Conservation (phyloP, 2,888 invertebrate genomes). For the Drosophila tanythrix region DNA sequence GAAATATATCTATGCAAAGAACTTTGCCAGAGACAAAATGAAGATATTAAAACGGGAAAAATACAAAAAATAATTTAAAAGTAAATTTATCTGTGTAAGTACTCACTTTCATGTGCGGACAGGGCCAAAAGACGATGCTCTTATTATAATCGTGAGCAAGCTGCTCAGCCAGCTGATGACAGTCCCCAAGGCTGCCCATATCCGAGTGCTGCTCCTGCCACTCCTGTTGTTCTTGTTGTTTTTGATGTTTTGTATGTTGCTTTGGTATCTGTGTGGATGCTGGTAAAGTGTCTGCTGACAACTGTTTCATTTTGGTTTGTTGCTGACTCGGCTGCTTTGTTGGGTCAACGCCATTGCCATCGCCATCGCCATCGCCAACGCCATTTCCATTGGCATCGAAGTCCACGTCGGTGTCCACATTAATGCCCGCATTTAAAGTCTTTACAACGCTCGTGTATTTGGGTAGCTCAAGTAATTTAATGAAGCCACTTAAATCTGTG, state of each 20-base stretch:
- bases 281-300: slow-evolving; percentile 57
- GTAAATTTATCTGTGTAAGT: background rate
- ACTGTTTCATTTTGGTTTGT: slow-evolving; percentile 55
- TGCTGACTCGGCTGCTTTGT: slow-evolving; percentile 70
- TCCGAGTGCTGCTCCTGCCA: slow-evolving; percentile 15
- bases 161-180: slow-evolving; percentile 83
- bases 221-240: slow-evolving; percentile 16
- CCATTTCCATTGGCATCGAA: slow-evolving; percentile 23
- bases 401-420: slow-evolving; percentile 69
- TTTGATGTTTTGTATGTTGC: slow-evolving; percentile 16
- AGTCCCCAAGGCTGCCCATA: slow-evolving; percentile 75
- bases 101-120: slow-evolving; percentile 85
- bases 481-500: slow-evolving; percentile 84
- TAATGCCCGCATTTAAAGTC: slow-evolving; percentile 83
- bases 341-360: slow-evolving; percentile 62
- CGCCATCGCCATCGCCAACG: background rate
- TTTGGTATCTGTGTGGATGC: slow-evolving; percentile 38
- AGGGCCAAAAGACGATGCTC: slow-evolving; percentile 84
- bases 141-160: slow-evolving; percentile 83
- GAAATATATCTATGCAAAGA: background rate
- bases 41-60: background rate
- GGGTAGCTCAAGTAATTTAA: slow-evolving; percentile 83
- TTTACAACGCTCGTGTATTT: slow-evolving; percentile 84
- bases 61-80: background rate
- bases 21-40: background rate